Evolutionary conservation across 2,888 invertebrate species (phyloP), one percentile per base, ranked within the genome.

Genomic region (Drosophila prolongata): DNA sequence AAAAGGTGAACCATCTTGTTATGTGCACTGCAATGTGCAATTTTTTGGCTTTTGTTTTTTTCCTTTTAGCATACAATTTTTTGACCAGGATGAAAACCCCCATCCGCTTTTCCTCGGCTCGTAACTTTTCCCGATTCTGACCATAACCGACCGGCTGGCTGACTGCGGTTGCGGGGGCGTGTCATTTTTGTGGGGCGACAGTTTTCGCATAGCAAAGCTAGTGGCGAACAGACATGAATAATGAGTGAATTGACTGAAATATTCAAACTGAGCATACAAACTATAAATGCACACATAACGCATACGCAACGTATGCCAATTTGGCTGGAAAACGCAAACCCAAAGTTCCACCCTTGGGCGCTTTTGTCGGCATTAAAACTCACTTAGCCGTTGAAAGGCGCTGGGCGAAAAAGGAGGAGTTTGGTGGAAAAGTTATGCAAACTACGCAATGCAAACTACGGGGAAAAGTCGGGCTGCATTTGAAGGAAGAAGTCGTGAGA

Each of bases 181-280:
- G 19, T 46, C 72, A 58, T 69, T 79, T 75, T 37, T 35, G 37
- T 49, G 46, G 82, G 83, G 66, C 61, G 68, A 53, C 78, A 40
- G 67, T 68, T 83, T 72, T 77, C 74, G 72, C 86, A 77, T 73
- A 76, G 70, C 76, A 66, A 62, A 37, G 54, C 74, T 70, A 73
- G 54, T 74, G 75, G 76, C 87, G 70, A 76, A 87, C 71, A 73
- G 85, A 87, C 83, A 87, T 89, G 81, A 89, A 89, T 84, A 87
- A 84, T 87, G 89, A 89, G 70, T 73, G 61, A 87, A 70, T 76
- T 66, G 71, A 69, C 71, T 64, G 73, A 57, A 53, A 54, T 68
- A 54, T 72, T 72, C 70, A 65, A 60, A 49, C 62, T 49, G 64
- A 64, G 42, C 65, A 64, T 27, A 65, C 42, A 49, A 65, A 65